Percentiles rank a stretch among this genome's conserved stretches.
Evolutionary conservation across 2,113 vertebrate genomes (phyloP).

Genomic region (Tachysurus fulvidraco): DNA sequence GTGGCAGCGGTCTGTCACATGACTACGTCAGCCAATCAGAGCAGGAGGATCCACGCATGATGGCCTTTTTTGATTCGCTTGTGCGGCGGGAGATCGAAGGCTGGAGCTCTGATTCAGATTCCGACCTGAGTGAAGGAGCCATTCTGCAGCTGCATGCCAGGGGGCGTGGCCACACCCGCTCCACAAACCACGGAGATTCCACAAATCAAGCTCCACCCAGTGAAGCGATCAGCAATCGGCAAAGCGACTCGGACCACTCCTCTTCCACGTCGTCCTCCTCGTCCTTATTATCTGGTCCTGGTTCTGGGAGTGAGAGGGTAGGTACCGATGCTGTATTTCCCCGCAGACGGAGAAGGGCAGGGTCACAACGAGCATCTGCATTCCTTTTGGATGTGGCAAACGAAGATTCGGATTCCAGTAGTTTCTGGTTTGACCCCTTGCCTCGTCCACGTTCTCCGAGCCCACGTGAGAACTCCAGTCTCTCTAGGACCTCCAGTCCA

Average conservation of each 20-base stretch:
- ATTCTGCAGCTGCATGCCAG: slow-evolving; percentile 92
- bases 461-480: slow-evolving; percentile 83
- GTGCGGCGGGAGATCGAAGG: slow-evolving; percentile 95
- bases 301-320: slow-evolving; percentile 55
- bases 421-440: slow-evolving; percentile 85
- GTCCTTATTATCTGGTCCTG: slow-evolving; percentile 74
- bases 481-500: slow-evolving; percentile 61
- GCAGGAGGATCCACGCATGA: slow-evolving; percentile 97
- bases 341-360: slow-evolving; percentile 51
- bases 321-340: slow-evolving; percentile 49
- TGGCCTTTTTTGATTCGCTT: slow-evolving; percentile 98
- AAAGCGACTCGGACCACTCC: slow-evolving; percentile 85
- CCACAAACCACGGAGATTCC: slow-evolving; percentile 41
- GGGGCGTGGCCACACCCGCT: slow-evolving; percentile 74
- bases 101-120: slow-evolving; percentile 97
- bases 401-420: slow-evolving; percentile 81
- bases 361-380: slow-evolving; percentile 77
- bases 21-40: slow-evolving; percentile 97
- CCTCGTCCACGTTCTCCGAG: slow-evolving; percentile 89
- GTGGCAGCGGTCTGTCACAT: slow-evolving; percentile 92
- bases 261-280: slow-evolving; percentile 78
- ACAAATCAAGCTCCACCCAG: slow-evolving; percentile 14
- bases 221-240: slow-evolving; percentile 23
- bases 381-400: slow-evolving; percentile 85
- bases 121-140: slow-evolving; percentile 90